A percentile compares a stretch with the other conserved stretches of the same genome.
Evolutionary conservation across 2,888 invertebrate species (phyloP).

Genomic region (Lasioglossum malachurum): DNA sequence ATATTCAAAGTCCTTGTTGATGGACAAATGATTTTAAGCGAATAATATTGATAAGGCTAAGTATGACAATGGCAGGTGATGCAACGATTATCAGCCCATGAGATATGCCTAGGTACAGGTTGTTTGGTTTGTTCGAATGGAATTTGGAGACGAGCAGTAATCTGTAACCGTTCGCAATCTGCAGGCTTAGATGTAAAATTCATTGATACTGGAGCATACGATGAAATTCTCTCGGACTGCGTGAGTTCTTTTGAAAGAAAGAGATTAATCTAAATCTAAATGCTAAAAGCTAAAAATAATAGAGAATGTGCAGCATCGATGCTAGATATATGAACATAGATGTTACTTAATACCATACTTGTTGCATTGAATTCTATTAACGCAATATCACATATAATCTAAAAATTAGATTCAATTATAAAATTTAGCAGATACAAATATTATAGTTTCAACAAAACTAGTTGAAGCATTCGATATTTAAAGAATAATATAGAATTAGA

Average conservation of each 20-base stretch:
- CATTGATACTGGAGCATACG: conserved; percentile 82
- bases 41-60: conserved; percentile 63
- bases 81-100: conserved; percentile 78
- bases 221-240: conserved; percentile 76
- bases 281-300: conserved; percentile 43
- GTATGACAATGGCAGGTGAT: conserved; percentile 79
- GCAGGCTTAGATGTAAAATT: conserved; percentile 77
- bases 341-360: conserved; percentile 75
- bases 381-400: conserved; percentile 10
- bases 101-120: conserved; percentile 81
- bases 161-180: conserved; percentile 75
- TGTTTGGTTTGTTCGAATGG: conserved; percentile 80
- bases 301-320: conserved; percentile 22
- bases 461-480: conserved; percentile 8
- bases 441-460: background rate
- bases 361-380: conserved; percentile 42
- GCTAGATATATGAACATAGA: conserved; percentile 24
- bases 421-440: conserved; percentile 16
- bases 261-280: conserved; percentile 36
- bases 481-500: conserved; percentile 16
- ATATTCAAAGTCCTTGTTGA: conserved; percentile 14
- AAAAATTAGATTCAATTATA: conserved; percentile 26
- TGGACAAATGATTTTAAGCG: conserved; percentile 33
- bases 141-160: conserved; percentile 81
- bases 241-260: conserved; percentile 77